These are phyloP conservation scores for Dioctria linearis DNA, from an alignment of 2,888 invertebrate genomes.

Conservation along the genomic window DNA sequence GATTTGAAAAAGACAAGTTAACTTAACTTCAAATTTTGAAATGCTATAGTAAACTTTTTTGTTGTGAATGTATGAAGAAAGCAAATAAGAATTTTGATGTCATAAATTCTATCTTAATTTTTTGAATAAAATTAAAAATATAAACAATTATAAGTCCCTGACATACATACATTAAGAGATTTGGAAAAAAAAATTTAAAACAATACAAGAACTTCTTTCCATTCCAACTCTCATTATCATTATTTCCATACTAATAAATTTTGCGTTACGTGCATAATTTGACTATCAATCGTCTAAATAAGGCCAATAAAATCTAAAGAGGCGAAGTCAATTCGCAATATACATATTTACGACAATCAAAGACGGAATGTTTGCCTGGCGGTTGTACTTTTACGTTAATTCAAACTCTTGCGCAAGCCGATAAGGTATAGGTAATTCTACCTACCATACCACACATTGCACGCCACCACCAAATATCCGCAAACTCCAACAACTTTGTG, in stretches of 20 bases:
- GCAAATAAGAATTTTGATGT: no score
- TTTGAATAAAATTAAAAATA: neutral
- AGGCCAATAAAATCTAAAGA: neutral
- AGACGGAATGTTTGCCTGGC: constrained; percentile 12
- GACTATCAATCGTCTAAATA: constrained; percentile 5
- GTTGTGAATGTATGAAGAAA: no score
- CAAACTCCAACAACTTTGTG: neutral
- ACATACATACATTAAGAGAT: neutral
- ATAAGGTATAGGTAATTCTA: constrained; percentile 18
- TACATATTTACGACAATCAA: neutral
- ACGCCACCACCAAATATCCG: neutral
- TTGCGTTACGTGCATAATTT: neutral
- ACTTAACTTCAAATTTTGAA: no score
- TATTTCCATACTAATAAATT: neutral
- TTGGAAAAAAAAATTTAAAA: neutral
- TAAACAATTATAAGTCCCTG: neutral
- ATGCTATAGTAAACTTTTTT: no score
- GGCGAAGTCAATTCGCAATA: constrained; percentile 29
- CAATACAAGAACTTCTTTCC: neutral
- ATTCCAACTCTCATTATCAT: neutral
- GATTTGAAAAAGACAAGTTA: no score
- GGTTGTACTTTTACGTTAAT: constrained; percentile 26
- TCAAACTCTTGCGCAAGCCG: neutral
- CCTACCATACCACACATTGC: constrained; percentile 12
- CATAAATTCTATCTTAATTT: neutral